These are phyloP conservation scores for Piliocolobus tephrosceles DNA, from an alignment of 2,113 vertebrate genomes.

Conservation along the genomic window DNA sequence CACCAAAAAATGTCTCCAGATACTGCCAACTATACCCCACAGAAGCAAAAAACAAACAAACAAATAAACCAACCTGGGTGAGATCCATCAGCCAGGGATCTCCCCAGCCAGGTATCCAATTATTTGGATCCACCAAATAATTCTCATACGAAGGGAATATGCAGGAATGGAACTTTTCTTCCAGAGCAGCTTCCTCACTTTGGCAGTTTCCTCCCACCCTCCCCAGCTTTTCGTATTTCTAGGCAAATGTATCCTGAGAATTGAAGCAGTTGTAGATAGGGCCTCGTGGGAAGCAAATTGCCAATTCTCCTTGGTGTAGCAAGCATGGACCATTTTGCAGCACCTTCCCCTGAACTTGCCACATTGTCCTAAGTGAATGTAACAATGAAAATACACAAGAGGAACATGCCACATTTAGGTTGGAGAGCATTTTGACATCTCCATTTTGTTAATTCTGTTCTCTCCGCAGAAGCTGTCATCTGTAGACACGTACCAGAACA, in stretches of 20 bases:
- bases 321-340: background rate
- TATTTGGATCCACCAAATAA: background rate
- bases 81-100: background rate
- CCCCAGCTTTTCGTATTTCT: background rate
- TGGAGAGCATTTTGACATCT: rapidly evolving
- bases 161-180: background rate
- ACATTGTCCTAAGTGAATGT: background rate
- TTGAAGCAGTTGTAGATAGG: background rate
- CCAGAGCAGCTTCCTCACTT: background rate
- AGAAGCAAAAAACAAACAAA: background rate
- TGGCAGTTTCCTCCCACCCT: background rate
- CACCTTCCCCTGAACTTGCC: background rate
- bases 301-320: background rate
- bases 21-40: background rate
- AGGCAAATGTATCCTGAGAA: background rate
- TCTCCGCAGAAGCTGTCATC: background rate
- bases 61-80: background rate
- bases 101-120: background rate
- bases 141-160: background rate
- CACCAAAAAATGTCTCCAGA: background rate
- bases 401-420: rapidly evolving
- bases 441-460: background rate
- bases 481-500: background rate
- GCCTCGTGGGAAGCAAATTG: background rate
- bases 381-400: background rate